Base-by-base conservation (phyloP, 2,888 invertebrate species). In the Pycnomerus fuliginosus region DNA sequence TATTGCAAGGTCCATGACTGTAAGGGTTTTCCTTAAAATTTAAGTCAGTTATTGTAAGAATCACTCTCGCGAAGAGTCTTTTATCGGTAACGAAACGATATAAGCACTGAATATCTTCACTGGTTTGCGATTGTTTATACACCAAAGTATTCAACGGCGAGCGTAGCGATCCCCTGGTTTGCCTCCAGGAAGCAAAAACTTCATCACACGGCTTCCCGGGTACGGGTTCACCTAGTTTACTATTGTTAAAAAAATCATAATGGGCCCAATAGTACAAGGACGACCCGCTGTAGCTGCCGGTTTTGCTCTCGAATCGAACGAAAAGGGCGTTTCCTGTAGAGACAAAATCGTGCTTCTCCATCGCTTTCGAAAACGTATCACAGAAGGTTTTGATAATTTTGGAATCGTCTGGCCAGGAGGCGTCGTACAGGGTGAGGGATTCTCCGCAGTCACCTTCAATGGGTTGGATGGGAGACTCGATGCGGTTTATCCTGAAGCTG, bases 241-340 rank as follows among this genome's bases (percentile, higher is more conserved):
- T 91, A 61, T 91, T 90, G 70, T 93, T 92, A 74, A 92, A 93
- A 76, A 92, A 93, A 65, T 93, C 92, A 64, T 92, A 93, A 67
- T 92, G 92, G 0, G 92, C 92, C 92, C 92, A 92, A 68, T 92
- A 93, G 72, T 93, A 92, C 8, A 94, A 76, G 0, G 92, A 92
- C n/a, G 91, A 91, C 0, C 92, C 93, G 47, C 91, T 90, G 60
- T 93, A 92, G 53, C 91, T 91, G 13, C 94, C 93, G 1, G 92
- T 91, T 68, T 90, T 90, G 72, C 92, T 92, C 62, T 92, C 90
- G 67, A 92, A 92, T 50, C 90, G 78, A 0, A 93, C 91, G 62
- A 87, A 92, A 59, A 93, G 79, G 0, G 92, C 84, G 54, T 88
- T 90, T 3, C 89, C 87, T 0, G 88, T 90, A 0, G 92, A 92